phyloP scores from a whole-genome alignment of 1,140 invertebrate genomes.

The Drosophila triauraria region DNA sequence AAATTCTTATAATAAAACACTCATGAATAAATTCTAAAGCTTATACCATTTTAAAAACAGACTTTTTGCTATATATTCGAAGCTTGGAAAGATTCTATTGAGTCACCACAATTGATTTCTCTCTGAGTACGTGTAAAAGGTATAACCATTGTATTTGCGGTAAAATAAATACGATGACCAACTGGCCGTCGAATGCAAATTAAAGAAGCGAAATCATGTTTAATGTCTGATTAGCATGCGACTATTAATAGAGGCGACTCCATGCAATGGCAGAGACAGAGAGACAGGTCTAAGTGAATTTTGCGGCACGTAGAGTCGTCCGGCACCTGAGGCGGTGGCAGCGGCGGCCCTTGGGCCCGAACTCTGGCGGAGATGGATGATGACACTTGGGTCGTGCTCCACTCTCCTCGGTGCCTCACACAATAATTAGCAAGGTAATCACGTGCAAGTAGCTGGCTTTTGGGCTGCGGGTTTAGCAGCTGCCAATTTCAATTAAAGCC shows the following conservation, averaged over 20 bases:
- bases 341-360: constrained; percentile 7
- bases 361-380: constrained; percentile 35
- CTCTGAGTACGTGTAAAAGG: neutral
- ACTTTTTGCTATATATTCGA: neutral
- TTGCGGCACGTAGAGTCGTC: constrained; percentile 45
- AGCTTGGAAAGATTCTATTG: neutral
- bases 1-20: neutral
- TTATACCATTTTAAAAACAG: neutral
- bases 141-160: neutral
- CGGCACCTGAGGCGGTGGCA: constrained; percentile 5
- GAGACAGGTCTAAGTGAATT: constrained; percentile 45
- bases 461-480: constrained; percentile 57
- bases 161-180: neutral
- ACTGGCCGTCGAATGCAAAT: constrained; percentile 25
- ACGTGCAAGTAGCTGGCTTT: constrained; percentile 65
- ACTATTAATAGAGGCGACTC: constrained; percentile 44
- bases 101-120: neutral
- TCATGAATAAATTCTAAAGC: constrained; percentile 8
- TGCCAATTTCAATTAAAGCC: constrained; percentile 77
- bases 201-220: constrained; percentile 27
- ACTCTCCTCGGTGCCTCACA: constrained; percentile 17
- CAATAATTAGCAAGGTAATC: constrained; percentile 78
- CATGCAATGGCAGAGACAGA: neutral
- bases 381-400: constrained; percentile 47
- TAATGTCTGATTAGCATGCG: constrained; percentile 53